Conservation (phyloP, 2,888 invertebrate genomes). For the Eucera pruinosa region DNA sequence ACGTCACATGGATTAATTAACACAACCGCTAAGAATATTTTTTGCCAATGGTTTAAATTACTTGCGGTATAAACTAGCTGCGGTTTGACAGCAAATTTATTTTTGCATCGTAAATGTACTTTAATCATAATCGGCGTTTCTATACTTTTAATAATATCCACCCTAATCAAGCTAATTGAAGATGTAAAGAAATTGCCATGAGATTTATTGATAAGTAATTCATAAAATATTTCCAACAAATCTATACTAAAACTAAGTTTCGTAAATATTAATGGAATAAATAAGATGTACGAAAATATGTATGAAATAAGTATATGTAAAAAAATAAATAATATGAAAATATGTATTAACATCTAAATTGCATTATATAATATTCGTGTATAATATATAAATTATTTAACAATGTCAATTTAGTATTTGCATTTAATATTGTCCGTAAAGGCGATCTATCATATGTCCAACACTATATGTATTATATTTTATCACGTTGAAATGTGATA, state of each 20-base stretch:
- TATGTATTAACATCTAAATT: too few species aligned
- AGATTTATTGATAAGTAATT: too few species aligned
- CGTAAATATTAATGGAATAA: too few species aligned
- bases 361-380: background rate
- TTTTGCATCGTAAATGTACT: constrained; percentile 23
- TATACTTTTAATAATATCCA: constrained; percentile 8
- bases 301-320: too few species aligned
- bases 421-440: constrained; percentile 19
- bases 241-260: too few species aligned
- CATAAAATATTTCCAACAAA: too few species aligned
- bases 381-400: background rate
- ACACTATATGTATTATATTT: constrained; percentile 22
- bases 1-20: constrained; percentile 46
- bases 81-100: constrained; percentile 46
- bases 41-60: constrained; percentile 52
- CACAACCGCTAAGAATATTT: constrained; percentile 40
- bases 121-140: constrained; percentile 26
- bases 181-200: too few species aligned
- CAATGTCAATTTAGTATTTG: constrained; percentile 10
- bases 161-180: background rate
- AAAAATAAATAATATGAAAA: too few species aligned
- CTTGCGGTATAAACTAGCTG: constrained; percentile 40
- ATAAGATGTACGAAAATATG: too few species aligned
- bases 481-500: constrained; percentile 43
- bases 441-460: constrained; percentile 21